phyloP scores from a whole-genome alignment of 1,140 invertebrate species.

The Pogonognathellus flavescens region DNA sequence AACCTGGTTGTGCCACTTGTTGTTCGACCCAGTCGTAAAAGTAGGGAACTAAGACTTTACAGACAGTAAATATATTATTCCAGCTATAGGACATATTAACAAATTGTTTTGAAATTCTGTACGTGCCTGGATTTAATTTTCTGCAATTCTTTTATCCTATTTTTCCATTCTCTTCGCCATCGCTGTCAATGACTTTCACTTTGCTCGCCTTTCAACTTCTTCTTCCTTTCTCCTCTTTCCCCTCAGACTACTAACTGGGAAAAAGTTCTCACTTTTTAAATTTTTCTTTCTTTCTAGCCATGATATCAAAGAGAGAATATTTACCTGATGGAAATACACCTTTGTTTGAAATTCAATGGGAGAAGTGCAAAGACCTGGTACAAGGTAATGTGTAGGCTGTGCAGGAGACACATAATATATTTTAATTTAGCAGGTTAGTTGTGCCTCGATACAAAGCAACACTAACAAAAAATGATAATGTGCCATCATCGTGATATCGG shows the following conservation, averaged over 20 bases:
- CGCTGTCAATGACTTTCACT: neutral
- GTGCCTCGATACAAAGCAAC: too few species aligned
- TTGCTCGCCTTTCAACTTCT: neutral
- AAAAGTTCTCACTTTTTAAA: neutral
- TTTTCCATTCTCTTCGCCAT: neutral
- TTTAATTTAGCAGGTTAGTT: too few species aligned
- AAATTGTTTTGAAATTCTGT: neutral
- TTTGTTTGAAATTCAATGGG: neutral
- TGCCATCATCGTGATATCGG: too few species aligned
- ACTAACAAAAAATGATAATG: too few species aligned
- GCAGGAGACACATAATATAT: too few species aligned
- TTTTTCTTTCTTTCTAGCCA: neutral
- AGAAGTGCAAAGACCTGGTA: neutral
- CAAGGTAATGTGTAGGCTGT: neutral
- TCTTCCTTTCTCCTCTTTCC: neutral
- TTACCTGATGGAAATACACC: neutral
- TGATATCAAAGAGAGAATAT: neutral
- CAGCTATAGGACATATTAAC: too few species aligned
- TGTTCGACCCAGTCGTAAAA: too few species aligned
- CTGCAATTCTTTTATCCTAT: too few species aligned
- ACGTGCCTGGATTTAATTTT: conserved; percentile 1
- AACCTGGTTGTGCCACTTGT: too few species aligned
- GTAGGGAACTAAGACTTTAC: too few species aligned
- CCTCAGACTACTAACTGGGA: neutral
- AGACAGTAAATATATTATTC: neutral